These are phyloP conservation scores for Asteroscopus sphinx DNA, from an alignment of 2,888 invertebrate species.

Conservation along the genomic window DNA sequence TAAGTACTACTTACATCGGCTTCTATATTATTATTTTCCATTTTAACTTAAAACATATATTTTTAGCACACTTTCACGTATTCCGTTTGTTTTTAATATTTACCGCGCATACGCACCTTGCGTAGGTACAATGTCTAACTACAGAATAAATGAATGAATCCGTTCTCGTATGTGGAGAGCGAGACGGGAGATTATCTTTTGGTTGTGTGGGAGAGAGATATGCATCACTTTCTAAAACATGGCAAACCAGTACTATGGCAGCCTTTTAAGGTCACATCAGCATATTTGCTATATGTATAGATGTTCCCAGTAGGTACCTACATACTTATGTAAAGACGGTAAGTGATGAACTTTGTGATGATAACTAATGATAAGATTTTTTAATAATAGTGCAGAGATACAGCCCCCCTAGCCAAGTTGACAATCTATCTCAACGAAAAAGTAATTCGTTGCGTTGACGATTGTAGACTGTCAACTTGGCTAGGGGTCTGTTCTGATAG, in stretches of 20 bases:
- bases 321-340: slow-evolving; percentile 8
- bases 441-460: too few species aligned
- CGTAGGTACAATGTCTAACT: slow-evolving; percentile 62
- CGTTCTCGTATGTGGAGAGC: slow-evolving; percentile 57
- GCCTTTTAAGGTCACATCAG: slow-evolving; percentile 86
- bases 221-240: slow-evolving; percentile 82
- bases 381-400: too few species aligned
- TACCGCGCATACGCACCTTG: slow-evolving; percentile 46
- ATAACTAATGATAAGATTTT: too few species aligned
- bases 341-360: slow-evolving; percentile 1
- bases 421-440: too few species aligned
- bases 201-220: slow-evolving; percentile 64
- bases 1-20: slow-evolving; percentile 25
- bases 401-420: too few species aligned
- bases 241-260: slow-evolving; percentile 63
- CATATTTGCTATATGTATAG: slow-evolving; percentile 40
- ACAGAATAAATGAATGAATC: slow-evolving; percentile 63
- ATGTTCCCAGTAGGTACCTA: not conserved
- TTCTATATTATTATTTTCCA: slow-evolving; percentile 45
- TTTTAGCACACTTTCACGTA: slow-evolving; percentile 24
- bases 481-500: too few species aligned
- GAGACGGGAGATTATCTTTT: slow-evolving; percentile 56
- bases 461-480: too few species aligned
- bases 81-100: slow-evolving; percentile 34
- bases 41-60: slow-evolving; percentile 50